These are phyloP conservation scores for Tetragnatha montana DNA, from an alignment of 2,888 invertebrate genomes.

Conservation along the genomic window DNA sequence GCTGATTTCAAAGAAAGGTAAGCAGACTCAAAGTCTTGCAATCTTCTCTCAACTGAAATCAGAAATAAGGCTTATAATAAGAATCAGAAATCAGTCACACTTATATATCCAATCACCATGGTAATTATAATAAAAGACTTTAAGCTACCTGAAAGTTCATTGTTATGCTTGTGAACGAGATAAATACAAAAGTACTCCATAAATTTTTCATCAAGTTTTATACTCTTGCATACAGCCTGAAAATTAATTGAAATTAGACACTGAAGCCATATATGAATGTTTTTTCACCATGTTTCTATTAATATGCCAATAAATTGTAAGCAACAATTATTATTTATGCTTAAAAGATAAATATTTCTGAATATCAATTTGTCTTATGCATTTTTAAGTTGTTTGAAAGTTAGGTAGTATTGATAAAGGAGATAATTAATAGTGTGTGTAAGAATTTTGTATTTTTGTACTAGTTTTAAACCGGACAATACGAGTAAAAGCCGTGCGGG, in stretches of 20 bases:
- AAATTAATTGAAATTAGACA: conserved; percentile 72
- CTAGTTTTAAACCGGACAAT: too few species aligned
- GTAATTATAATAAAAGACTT: not conserved
- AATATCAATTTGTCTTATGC: too few species aligned
- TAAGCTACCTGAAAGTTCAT: conserved; percentile 78
- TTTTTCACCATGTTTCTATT: too few species aligned
- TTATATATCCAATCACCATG: not conserved
- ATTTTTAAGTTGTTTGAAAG: too few species aligned
- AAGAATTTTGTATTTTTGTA: too few species aligned
- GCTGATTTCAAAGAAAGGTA: conserved; percentile 91
- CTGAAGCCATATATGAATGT: too few species aligned
- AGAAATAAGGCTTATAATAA: not conserved
- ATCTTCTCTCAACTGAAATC: conserved; percentile 84
- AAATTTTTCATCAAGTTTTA: conserved; percentile 87
- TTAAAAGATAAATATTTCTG: too few species aligned
- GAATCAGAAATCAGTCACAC: not conserved
- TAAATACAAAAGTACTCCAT: conserved; percentile 93
- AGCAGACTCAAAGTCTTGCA: conserved; percentile 98
- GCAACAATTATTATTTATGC: too few species aligned
- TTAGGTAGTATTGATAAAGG: too few species aligned
- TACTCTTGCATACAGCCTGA: conserved; percentile 86
- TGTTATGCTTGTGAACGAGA: conserved; percentile 86
- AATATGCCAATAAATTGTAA: too few species aligned
- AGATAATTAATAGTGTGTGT: too few species aligned
- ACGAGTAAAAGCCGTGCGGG: too few species aligned